Evolutionary conservation across 2,888 invertebrate species (phyloP), one percentile per base, ranked within the genome.

Genomic region (Tigriopus californicus): DNA sequence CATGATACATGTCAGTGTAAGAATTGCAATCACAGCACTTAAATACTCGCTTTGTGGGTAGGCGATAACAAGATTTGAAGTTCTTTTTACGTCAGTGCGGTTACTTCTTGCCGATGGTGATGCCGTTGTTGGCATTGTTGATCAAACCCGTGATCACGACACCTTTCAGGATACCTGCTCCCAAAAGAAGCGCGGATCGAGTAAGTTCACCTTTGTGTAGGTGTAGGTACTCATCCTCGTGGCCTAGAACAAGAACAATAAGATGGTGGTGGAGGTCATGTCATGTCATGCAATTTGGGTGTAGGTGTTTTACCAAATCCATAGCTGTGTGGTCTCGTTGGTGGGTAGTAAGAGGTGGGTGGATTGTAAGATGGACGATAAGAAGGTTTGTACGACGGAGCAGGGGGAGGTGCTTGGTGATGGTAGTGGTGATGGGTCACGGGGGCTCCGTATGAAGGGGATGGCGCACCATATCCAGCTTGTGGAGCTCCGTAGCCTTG

Each of bases 81-180:
- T 33, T 33, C 4, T 33, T 33, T 8, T 33, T 8, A 33, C 8
- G 8, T 5, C 33, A 33, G 8, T 33, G 33, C 3, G 33, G 33
- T 33, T 33, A 47, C 24, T 54, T 40, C 18, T 54, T 33, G 20
- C 54, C 54, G 25, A 54, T 54, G n/a, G 18, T 18, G 41, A 54
- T 54, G 11, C 54, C 54, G 41, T 54, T 54, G 5, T 54, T 54
- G n/a, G 54, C 33, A 41, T 54, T 54, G 54, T 54, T 54, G 18
- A 54, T 54, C n/a, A 54, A 18, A 13, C 40, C 54, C 41, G 54
- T 54, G 20, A 54, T 18, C 18, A 54, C 40, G 54, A 54, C 41
- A 13, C 54, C 54, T 18, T 54, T 54, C 15, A 54, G 54, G n/a
- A 54, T 18, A 54, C 54, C 54, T n/a, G 54, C 54, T 54, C 54